A percentile compares a stretch with the other conserved stretches of the same genome.
phyloP scores from a whole-genome alignment of 2,113 vertebrate species.

The Stigmatopora argus region DNA sequence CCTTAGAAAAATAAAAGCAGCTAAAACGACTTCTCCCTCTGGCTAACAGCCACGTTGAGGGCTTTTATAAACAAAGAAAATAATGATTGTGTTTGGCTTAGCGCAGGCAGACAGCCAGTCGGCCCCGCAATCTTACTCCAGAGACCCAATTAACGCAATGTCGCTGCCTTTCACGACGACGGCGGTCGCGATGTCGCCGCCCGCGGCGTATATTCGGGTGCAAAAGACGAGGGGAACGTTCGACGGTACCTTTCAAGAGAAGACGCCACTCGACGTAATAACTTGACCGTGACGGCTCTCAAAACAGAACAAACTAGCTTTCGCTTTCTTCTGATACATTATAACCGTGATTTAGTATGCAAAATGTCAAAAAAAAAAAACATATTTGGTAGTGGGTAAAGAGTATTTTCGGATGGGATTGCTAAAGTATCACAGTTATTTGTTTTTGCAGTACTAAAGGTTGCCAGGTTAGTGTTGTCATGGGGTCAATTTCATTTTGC shows the following conservation, averaged over 20 bases:
- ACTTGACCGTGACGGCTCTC: constrained; percentile 5
- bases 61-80: constrained; percentile 41
- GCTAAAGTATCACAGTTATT: too few relatives aligned
- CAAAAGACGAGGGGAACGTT: constrained; percentile 10
- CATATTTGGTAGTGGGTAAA: too few relatives aligned
- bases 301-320: not conserved
- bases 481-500: too few relatives aligned
- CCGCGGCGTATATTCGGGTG: constrained; percentile 9
- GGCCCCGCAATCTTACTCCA: constrained; percentile 44
- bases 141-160: constrained; percentile 65
- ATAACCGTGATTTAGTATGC: too few relatives aligned
- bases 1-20: constrained; percentile 5
- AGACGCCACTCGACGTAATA: constrained; percentile 26
- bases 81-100: constrained; percentile 53
- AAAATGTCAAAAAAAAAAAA: too few relatives aligned
- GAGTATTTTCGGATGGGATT: too few relatives aligned
- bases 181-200: constrained; percentile 18
- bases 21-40: constrained; percentile 21
- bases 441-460: too few relatives aligned
- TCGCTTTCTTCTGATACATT: not conserved
- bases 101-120: constrained; percentile 45
- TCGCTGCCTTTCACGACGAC: constrained; percentile 43
- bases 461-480: too few relatives aligned
- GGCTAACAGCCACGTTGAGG: constrained; percentile 25
- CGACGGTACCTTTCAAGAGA: constrained; percentile 17